Evolutionary conservation across 64 coral and sea anemone species (phyloP).

Genomic region (Stichodactyla mertensii): DNA sequence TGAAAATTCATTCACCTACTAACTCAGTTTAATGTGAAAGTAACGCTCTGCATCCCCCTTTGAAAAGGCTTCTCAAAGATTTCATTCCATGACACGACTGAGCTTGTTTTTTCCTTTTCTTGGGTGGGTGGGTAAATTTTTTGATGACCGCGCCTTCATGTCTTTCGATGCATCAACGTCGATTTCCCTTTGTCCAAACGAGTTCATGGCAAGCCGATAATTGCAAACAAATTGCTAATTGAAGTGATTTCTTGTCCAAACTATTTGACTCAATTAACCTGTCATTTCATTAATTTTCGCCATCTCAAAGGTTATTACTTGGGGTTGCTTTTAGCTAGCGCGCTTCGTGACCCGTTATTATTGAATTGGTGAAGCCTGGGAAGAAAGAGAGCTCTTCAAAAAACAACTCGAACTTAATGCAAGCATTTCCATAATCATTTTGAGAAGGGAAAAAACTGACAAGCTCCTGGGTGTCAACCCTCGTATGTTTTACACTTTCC

Average conservation of each 20-base stretch:
- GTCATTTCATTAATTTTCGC: not conserved
- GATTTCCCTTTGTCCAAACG: not conserved
- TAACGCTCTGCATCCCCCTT: no score
- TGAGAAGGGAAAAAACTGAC: no score
- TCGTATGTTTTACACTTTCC: no score
- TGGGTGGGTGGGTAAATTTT: no score
- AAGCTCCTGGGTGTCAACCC: no score
- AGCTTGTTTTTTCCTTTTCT: no score
- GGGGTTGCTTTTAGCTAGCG: not conserved
- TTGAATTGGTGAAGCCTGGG: not conserved
- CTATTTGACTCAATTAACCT: not conserved
- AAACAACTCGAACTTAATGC: not conserved
- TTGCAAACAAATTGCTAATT: slow-evolving; percentile 4
- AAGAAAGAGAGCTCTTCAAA: no score
- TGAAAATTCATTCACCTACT: no score
- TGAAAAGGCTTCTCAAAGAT: no score
- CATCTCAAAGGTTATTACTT: not conserved
- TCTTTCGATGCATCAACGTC: not conserved
- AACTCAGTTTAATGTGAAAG: no score
- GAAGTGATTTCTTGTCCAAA: not conserved
- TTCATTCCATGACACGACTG: no score
- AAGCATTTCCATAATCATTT: no score
- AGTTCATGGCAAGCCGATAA: not conserved
- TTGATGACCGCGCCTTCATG: not conserved
- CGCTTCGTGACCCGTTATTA: not conserved